These are phyloP conservation scores for Penaeus japonicus DNA, from an alignment of 1,140 invertebrate genomes.

Conservation along the genomic window DNA sequence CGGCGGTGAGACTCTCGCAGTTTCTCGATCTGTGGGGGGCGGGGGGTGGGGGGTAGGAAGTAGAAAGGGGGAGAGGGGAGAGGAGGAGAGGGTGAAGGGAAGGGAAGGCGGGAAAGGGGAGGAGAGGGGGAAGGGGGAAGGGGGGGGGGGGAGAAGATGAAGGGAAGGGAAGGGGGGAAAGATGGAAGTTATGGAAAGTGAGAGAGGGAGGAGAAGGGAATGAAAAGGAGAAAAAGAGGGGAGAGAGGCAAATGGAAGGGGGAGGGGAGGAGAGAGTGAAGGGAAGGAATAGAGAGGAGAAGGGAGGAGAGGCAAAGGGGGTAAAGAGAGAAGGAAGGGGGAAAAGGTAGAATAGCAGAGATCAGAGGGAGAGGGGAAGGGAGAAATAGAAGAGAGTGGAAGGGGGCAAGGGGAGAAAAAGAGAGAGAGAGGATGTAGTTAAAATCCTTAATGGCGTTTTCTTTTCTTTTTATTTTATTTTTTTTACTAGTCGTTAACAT, in stretches of 20 bases:
- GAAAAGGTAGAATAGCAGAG: not conserved
- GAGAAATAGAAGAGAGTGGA: too few species aligned
- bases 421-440: not conserved
- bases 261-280: not conserved
- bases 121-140: not conserved
- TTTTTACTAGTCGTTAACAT: too few species aligned
- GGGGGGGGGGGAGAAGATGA: not conserved
- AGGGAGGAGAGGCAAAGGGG: not conserved
- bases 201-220: not conserved
- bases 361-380: not conserved
- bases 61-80: not conserved
- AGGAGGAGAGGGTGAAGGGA: not conserved
- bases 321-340: not conserved
- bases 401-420: not conserved
- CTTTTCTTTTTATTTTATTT: too few species aligned
- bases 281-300: not conserved
- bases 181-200: not conserved
- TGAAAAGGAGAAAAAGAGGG: not conserved
- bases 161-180: not conserved
- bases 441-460: not conserved
- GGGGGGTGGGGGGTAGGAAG: not conserved
- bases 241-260: not conserved
- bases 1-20: conserved; percentile 35
- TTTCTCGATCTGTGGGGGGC: conserved; percentile 36
- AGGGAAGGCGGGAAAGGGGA: not conserved